phyloP scores from a whole-genome alignment of 37 sponge, comb jelly and placozoan genomes.

The Ianthella basta region DNA sequence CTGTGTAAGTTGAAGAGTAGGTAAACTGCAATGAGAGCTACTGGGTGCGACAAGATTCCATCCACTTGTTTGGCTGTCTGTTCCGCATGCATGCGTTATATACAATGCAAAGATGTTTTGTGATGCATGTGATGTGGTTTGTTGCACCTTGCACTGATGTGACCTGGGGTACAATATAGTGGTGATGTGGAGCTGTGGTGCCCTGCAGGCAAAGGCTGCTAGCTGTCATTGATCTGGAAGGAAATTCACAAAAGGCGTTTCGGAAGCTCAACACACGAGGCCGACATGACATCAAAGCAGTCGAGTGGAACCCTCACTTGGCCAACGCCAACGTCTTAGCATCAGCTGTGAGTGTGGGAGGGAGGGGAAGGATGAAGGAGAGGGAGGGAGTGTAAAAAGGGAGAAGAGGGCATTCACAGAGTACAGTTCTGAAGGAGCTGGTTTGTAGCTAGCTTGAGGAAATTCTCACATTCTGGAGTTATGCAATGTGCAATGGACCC shows the following conservation, averaged over 20 bases:
- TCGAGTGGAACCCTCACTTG: conserved; percentile 81
- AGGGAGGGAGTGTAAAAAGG: too few species aligned
- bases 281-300: conserved; percentile 75
- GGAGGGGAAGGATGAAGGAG: too few species aligned
- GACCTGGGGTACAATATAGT: too few species aligned
- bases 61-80: neutral
- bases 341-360: conserved; percentile 62
- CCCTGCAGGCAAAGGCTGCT: conserved; percentile 72
- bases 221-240: conserved; percentile 68
- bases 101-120: neutral
- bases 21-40: neutral
- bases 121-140: too few species aligned
- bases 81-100: neutral
- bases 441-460: too few species aligned
- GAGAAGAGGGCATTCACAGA: too few species aligned
- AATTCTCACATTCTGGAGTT: too few species aligned
- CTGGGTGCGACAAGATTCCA: neutral
- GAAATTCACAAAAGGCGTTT: conserved; percentile 50
- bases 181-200: too few species aligned
- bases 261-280: conserved; percentile 67
- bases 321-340: conserved; percentile 52
- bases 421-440: too few species aligned
- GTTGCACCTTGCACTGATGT: too few species aligned
- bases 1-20: conserved; percentile 60
- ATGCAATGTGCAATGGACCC: neutral